Base-by-base conservation (phyloP, 2,113 vertebrate genomes). In the Oceanodroma tethys region DNA sequence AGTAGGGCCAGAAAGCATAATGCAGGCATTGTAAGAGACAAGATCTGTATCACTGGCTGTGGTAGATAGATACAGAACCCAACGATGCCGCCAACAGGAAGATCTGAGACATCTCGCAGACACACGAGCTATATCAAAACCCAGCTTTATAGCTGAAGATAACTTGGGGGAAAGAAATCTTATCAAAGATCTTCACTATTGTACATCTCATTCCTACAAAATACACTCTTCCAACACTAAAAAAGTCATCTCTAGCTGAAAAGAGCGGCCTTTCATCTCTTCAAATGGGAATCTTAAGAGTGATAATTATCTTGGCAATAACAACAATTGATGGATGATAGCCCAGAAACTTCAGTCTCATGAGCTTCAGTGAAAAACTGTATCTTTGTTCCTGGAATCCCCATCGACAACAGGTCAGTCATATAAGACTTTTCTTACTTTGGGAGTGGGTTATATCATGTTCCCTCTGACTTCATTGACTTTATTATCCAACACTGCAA, bases 31-130 rank as follows among this genome's bases (percentile, higher is more conserved):
- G 18, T 19, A 29, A 67, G 34, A 81, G 32, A n/a, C 48, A 90
- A 76, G 36, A 72, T 60, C 56, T 65, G n/a, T 29, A 63, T 9
- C 45, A 38, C 30, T 62, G 34, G 13, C 36, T 66, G 59, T 11
- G 42, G 42, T 36, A 56, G 22, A 42, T 0, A 84, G 45, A 81
- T 23, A 32, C 3, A 81, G 29, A 93, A 78, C 2, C 6, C 50
- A 80, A 11, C 0, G 0, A 38, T 11, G 17, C 22, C 67, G 42
- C 13, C 3, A 3, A 43, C 0, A 10, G 25, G 10, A 68, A 84
- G 63, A 89, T 45, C 40, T 22, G 32, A 84, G 65, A 34, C 16
- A 15, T 20, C 32, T 34, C 26, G 5, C 1, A 6, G 48, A 40
- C 48, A 43, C 1, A 4, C 30, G 48, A 50, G 29, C 12, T 38